Evolutionary conservation across 2,113 vertebrate genomes (phyloP), one percentile per base, ranked within the genome.

Genomic region (human (Homo sapiens)): DNA sequence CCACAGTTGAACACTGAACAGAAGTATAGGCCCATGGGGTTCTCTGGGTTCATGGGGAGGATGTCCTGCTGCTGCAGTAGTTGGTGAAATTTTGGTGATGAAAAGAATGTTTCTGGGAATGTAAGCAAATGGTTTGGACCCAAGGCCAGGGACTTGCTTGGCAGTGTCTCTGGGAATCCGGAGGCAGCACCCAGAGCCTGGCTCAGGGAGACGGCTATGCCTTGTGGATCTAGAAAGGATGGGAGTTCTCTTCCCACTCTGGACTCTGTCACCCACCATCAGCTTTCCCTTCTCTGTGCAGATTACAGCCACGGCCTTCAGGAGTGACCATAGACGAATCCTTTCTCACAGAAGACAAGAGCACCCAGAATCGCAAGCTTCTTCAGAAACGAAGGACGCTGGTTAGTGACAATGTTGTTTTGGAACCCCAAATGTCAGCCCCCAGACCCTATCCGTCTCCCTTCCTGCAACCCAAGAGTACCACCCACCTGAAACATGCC

Each of bases 371-470:
- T 45, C 2, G 8, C 76, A 76, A 73, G 68, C 59, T 95, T 83
- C 87, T 73, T 45, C 97, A 97, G 96, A 97, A 97, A 91, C 68
- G 10, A 48, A 98, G 96, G 76, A 59, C 88, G 7, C 78, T 14
- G 96, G 98, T 98, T 89, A 98, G 98, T 98, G 92, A 48, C 23
- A 17, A 52, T 93, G 38, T 68, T 89, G 61, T 97, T 64, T 68
- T 25, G 23, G 57, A 84, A 73, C 23, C 38, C 59, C n/a, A 86
- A 18, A 57, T 79, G 7, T 91, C 38, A 92, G 50, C 22, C 55
- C 57, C 61, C 43, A 27, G 12, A 72, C 14, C 30, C 48, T 70
- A 59, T 73, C 32, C 79, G 18, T 61, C 72, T 88, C 32, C 45
- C 20, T 59, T 16, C 78, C 72, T 90, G 18, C 32, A 88, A 50